Evolutionary conservation across 2,888 invertebrate species (phyloP), one percentile per base, ranked within the genome.

Genomic region (Troides oblongomaculatus): DNA sequence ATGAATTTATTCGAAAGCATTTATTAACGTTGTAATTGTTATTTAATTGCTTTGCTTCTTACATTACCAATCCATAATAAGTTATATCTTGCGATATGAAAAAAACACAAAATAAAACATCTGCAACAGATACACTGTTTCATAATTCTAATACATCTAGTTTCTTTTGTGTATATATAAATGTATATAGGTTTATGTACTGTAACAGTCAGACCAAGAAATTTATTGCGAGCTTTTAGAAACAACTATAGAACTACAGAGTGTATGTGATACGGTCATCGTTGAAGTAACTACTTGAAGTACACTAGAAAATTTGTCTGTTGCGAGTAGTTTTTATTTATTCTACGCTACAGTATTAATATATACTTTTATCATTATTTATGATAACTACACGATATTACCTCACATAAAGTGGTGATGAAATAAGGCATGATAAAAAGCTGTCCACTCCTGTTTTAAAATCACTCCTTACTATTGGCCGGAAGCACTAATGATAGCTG

Each of bases 181-280:
- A 57, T 6, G 4, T 12, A 23, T 23, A 58, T 10, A 53, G 53
- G 46, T 60, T 60, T 58, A 36, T 59, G 30, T 43, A 50, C 58
- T 23, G 60, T 66, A 66, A 50, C 59, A 18, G 14, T 53, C 25
- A 46, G 59, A 39, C 43, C 30, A 65, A 46, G 65, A 65, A 56
- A 66, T 66, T 66, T 66, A 66, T 66, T 66, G 30, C 66, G 50
- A 66, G 61, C 61, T 61, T 50, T 66, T 66, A 66, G 61, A 66
- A 66, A 66, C 66, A 53, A 66, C 66, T 66, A 60, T 50, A 39
- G 53, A 30, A 30, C 30, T 30, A 30, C 30, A 61, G 39, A 66
- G 56, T 56, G 61, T 61, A 61, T 53, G 66, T 39, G 53, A 53
- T 61, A 61, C 46, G 53, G 53, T 53, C 50, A 21, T 23, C 66